These are phyloP conservation scores for Drosophila phalerata DNA, from an alignment of 2,888 invertebrate species.

Conservation along the genomic window DNA sequence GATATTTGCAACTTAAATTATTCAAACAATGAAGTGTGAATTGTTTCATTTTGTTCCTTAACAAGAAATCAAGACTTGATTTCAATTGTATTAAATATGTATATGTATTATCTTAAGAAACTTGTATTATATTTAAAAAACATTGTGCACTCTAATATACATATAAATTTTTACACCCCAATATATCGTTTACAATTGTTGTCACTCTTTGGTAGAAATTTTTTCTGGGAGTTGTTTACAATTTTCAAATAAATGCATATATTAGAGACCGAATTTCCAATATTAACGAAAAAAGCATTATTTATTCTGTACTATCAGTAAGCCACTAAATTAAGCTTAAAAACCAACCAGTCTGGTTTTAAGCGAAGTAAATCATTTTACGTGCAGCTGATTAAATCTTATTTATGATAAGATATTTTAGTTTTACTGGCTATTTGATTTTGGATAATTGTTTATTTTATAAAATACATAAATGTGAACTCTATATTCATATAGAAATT, in stretches of 20 bases:
- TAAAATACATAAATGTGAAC: no score
- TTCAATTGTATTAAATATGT: conserved; percentile 3
- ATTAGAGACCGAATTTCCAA: not conserved
- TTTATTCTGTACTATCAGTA: no score
- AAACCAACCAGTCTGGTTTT: no score
- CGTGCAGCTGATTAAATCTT: no score
- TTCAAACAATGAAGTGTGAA: not conserved
- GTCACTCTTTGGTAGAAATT: not conserved
- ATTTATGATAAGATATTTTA: no score
- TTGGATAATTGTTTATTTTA: no score
- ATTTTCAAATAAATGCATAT: not conserved
- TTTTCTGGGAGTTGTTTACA: not conserved
- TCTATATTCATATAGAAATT: no score
- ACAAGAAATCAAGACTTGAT: conserved; percentile 9
- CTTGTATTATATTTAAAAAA: not conserved
- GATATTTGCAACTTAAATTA: not conserved
- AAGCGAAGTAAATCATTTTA: no score
- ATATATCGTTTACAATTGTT: not conserved
- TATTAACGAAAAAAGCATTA: not conserved
- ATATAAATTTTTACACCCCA: conserved; percentile 15
- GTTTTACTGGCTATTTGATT: no score
- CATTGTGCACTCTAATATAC: conserved; percentile 13
- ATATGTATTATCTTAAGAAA: conserved; percentile 16
- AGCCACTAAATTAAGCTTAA: not conserved
- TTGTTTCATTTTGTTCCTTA: conserved; percentile 28